Conservation (phyloP, 2,888 invertebrate genomes). For the Euproctis similis region DNA sequence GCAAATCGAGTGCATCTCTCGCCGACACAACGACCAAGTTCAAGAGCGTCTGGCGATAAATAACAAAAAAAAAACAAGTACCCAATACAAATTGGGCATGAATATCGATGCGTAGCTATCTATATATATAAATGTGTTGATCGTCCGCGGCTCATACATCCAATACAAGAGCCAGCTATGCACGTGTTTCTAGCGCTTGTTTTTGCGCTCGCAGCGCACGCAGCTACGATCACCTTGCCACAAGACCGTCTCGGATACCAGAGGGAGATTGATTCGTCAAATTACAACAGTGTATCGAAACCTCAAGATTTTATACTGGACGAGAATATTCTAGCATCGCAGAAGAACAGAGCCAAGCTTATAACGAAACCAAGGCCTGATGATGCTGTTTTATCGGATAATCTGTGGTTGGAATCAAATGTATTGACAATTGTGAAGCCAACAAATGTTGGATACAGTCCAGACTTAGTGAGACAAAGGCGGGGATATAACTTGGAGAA, state of each 20-base stretch:
- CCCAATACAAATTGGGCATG: slow-evolving; percentile 64
- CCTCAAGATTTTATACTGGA: slow-evolving; percentile 50
- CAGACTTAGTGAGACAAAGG: slow-evolving; percentile 49
- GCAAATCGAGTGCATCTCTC: slow-evolving; percentile 28
- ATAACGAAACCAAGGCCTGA: slow-evolving; percentile 54
- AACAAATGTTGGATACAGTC: slow-evolving; percentile 35
- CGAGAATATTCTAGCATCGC: slow-evolving; percentile 43
- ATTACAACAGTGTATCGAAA: slow-evolving; percentile 53
- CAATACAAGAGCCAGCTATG: slow-evolving; percentile 64
- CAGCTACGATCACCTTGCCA: slow-evolving; percentile 37
- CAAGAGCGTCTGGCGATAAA: slow-evolving; percentile 49
- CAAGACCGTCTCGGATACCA: slow-evolving; percentile 60
- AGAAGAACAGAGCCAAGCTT: slow-evolving; percentile 59
- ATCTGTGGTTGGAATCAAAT: slow-evolving; percentile 64
- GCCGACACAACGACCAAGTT: slow-evolving; percentile 55
- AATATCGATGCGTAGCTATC: slow-evolving; percentile 65
- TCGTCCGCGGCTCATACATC: slow-evolving; percentile 68
- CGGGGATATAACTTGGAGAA: slow-evolving; percentile 71
- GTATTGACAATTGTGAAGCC: slow-evolving; percentile 55
- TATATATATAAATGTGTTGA: slow-evolving; percentile 66
- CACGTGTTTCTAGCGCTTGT: slow-evolving; percentile 62
- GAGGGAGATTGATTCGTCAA: slow-evolving; percentile 56
- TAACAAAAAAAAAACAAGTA: slow-evolving; percentile 45
- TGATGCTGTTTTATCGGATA: slow-evolving; percentile 56
- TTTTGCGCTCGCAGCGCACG: slow-evolving; percentile 44